Evolutionary conservation across 1,140 invertebrate genomes (phyloP).

Genomic region (Aleiodes sp.): DNA sequence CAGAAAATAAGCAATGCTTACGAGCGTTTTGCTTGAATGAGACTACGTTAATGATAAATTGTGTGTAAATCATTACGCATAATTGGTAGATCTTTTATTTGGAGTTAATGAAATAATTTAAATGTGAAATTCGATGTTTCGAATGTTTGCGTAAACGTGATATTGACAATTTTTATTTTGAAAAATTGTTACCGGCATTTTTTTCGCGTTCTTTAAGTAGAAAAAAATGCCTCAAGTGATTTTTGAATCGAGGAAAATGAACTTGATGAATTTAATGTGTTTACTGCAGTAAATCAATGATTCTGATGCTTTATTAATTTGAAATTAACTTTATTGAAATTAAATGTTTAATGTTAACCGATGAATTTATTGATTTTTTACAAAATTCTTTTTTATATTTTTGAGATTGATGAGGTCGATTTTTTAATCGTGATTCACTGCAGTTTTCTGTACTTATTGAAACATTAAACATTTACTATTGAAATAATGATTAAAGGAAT

Average conservation of each 20-base stretch:
- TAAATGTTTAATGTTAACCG: not conserved
- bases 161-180: constrained; percentile 4
- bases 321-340: not conserved
- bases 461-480: no score
- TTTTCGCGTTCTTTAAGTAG: not conserved
- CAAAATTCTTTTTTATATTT: not conserved
- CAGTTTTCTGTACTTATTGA: not conserved
- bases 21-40: not conserved
- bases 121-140: not conserved
- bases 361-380: not conserved
- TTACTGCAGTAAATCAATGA: not conserved
- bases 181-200: not conserved
- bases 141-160: not conserved
- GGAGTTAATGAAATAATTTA: no score
- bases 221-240: not conserved
- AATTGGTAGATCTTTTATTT: no score
- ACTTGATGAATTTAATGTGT: no score
- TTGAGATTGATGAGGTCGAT: not conserved
- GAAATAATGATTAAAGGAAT: not conserved
- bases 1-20: not conserved
- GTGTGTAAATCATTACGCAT: no score
- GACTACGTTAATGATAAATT: no score
- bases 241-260: not conserved
- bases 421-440: not conserved
- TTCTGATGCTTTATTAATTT: not conserved